phyloP scores from a whole-genome alignment of 1,140 invertebrate species.

The Nephila pilipes region DNA sequence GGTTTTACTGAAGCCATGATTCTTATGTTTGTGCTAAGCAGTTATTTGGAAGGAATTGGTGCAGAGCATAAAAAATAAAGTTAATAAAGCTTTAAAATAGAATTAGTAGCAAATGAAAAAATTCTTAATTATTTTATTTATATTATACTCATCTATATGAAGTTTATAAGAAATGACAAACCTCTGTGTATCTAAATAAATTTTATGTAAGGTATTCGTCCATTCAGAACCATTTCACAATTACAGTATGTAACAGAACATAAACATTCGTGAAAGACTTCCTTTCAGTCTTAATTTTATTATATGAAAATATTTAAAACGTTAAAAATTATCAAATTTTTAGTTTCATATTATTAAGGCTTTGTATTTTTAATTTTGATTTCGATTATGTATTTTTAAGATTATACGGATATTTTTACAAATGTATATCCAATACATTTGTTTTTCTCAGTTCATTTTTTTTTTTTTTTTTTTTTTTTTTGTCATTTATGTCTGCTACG shows the following conservation, averaged over 20 bases:
- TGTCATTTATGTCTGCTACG: too few relatives aligned
- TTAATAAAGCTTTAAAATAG: conserved; percentile 31
- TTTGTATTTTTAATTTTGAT: too few relatives aligned
- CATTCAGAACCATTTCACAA: neutral
- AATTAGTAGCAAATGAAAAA: conserved; percentile 8
- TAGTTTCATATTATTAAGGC: too few relatives aligned
- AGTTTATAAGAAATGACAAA: conserved; percentile 9
- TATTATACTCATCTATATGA: neutral
- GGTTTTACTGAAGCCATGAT: conserved; percentile 2
- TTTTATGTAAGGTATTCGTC: neutral
- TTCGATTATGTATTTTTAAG: too few relatives aligned
- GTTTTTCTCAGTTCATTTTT: too few relatives aligned
- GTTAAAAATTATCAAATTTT: too few relatives aligned
- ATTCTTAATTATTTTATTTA: neutral
- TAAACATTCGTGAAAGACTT: too few relatives aligned
- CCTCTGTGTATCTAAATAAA: conserved; percentile 11
- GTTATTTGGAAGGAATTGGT: conserved; percentile 70
- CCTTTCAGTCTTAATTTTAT: too few relatives aligned
- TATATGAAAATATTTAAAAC: too few relatives aligned
- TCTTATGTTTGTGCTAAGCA: conserved; percentile 64
- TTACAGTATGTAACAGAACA: neutral
- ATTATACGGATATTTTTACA: too few relatives aligned
- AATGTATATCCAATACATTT: too few relatives aligned
- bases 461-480: too few relatives aligned
- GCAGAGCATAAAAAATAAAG: conserved; percentile 68